Conservation (phyloP, 2,888 invertebrate genomes). For the Therioaphis trifolii region DNA sequence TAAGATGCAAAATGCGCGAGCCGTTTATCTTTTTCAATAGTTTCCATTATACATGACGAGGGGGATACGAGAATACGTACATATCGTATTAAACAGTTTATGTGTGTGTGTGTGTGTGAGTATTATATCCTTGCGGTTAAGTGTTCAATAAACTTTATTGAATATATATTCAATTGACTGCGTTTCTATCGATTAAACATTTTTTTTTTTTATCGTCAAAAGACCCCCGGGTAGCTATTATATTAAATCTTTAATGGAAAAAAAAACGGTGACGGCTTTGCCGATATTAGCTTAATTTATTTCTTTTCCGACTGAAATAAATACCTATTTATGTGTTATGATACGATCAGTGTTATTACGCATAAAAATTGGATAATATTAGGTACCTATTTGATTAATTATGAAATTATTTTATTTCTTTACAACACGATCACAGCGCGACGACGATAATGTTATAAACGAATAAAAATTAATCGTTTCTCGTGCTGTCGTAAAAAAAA, state of each 20-base stretch:
- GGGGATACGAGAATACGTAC: slow-evolving; percentile 16
- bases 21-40: slow-evolving; percentile 55
- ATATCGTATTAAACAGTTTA: slow-evolving; percentile 37
- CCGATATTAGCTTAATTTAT: neutral
- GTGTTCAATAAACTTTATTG: slow-evolving; percentile 31
- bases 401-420: too few species aligned
- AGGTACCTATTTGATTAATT: too few species aligned
- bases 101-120: neutral
- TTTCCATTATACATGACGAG: neutral
- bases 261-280: neutral
- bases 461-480: too few species aligned
- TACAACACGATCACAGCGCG: too few species aligned
- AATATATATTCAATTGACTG: slow-evolving; percentile 45
- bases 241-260: neutral
- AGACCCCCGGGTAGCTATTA: slow-evolving; percentile 20
- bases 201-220: slow-evolving; percentile 11
- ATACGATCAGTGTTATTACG: too few species aligned
- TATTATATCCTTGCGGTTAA: slow-evolving; percentile 44
- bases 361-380: too few species aligned
- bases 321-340: too few species aligned
- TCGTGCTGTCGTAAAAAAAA: too few species aligned
- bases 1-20: slow-evolving; percentile 33
- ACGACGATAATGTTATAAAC: too few species aligned
- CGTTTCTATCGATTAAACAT: neutral
- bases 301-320: neutral